Base-by-base conservation (phyloP, 2,888 invertebrate species). In the Platycheirus albimanus region DNA sequence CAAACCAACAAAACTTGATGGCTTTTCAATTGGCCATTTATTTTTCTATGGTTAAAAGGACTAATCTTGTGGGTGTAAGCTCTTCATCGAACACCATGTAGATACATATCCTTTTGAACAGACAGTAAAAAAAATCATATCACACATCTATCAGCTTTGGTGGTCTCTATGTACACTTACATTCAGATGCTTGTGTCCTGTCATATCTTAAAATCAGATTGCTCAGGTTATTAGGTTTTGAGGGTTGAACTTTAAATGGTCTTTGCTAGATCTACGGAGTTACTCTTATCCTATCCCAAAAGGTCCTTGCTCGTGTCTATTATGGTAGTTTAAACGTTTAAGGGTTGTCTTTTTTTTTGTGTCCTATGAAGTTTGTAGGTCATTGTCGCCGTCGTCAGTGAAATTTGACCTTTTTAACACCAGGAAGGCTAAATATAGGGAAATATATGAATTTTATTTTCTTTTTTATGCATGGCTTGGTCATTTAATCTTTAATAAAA, bases 381-480 rank as follows among this genome's bases (percentile, higher is more conserved):
- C 7, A 20, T 41, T 15, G 30, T 24, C 45, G 17, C 11, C 17
- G n/a, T 70, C 45, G 2, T 30, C n/a, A 63, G 36, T 70, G 61
- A 80, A 70, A 75, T 36, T 71, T 81, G 77, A 81, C 81, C 77
- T 77, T 81, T 81, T 76, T 52, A 10, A 15, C 13, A 24, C 13
- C 6, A 43, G 3, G 1, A 15, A 28, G 2, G 15, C 3, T 43
- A 15, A 28, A 6, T 41, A 41, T 1, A 45, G 28, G 41, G 43
- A 41, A 13, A n/a, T 3, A 43, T 70, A 7, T 36, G 3, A 5
- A 3, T 10, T 19, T 64, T 69, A 47, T 56, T 20, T 13, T 10
- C 36, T 17, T 20, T 66, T 28, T 10, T 49, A 36, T 8, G 47
- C 67, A 30, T 69, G 56, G 36, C 6, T 71, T 58, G 20, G 0